Percentiles rank a stretch among this genome's conserved stretches.
Conservation (phyloP, 2,888 invertebrate genomes). For the Meteorus colon region DNA sequence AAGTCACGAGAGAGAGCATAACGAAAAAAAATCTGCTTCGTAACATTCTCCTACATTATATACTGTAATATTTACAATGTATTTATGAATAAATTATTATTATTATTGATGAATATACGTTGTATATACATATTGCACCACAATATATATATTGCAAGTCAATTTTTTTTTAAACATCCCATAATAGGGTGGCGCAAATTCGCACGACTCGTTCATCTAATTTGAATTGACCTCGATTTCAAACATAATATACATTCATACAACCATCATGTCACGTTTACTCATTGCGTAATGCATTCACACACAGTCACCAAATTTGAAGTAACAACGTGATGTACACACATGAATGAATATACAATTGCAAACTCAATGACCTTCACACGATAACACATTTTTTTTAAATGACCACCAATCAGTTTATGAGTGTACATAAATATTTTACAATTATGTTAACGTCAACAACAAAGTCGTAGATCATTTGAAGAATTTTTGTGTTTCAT, state of each 20-base stretch:
- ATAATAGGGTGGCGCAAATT: background rate
- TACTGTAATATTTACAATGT: constrained; percentile 55
- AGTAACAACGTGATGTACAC: background rate
- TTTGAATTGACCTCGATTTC: constrained; percentile 15
- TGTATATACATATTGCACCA: background rate
- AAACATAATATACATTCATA: background rate
- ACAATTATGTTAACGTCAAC: background rate
- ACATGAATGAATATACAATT: background rate
- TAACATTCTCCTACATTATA: constrained; percentile 36
- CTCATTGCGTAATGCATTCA: constrained; percentile 6
- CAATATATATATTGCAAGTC: background rate
- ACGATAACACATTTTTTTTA: background rate
- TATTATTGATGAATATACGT: constrained; percentile 51
- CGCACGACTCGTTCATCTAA: background rate
- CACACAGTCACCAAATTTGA: constrained; percentile 8
- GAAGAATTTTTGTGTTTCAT: background rate
- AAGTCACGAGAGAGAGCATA: background rate
- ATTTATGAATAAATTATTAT: constrained; percentile 67
- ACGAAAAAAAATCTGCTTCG: constrained; percentile 2
- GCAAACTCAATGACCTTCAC: background rate
- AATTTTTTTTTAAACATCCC: background rate
- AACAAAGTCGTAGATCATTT: background rate
- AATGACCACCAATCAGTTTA: background rate
- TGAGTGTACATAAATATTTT: background rate
- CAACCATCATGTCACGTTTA: constrained; percentile 2